These are phyloP conservation scores for Leptura quadrifasciata DNA, from an alignment of 2,888 invertebrate genomes.

Conservation along the genomic window DNA sequence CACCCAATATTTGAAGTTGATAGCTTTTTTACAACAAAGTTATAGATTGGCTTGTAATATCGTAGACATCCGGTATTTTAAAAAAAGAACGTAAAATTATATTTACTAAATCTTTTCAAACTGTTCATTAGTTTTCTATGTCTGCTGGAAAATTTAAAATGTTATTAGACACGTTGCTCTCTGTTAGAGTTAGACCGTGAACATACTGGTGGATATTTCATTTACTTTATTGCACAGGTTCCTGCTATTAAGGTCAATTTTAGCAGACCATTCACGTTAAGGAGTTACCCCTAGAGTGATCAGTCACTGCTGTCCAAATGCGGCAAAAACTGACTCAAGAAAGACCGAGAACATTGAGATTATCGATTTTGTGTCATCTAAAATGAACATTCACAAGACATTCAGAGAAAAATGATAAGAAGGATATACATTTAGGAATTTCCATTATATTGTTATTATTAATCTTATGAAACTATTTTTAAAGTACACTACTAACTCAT, in stretches of 20 bases:
- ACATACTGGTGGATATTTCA: conserved; percentile 10
- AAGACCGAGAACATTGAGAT: conserved; percentile 40
- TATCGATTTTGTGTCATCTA: conserved; percentile 39
- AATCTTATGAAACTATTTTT: conserved; percentile 5
- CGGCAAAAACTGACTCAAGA: conserved; percentile 38
- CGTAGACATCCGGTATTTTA: no score
- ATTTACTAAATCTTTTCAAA: no score
- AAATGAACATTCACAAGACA: conserved; percentile 30
- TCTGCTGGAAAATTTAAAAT: not conserved
- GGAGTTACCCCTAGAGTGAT: conserved; percentile 37
- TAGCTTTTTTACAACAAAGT: no score
- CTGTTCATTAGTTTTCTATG: no score
- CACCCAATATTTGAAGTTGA: no score
- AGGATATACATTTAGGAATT: conserved; percentile 22
- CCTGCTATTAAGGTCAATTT: conserved; percentile 23
- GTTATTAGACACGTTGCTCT: not conserved
- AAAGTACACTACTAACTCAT: not conserved
- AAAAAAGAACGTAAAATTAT: no score
- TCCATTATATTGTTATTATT: conserved; percentile 23
- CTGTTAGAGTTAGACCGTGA: not conserved
- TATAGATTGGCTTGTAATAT: no score
- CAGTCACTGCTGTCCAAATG: conserved; percentile 45
- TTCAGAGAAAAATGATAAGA: conserved; percentile 31
- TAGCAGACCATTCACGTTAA: conserved; percentile 16
- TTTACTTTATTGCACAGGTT: conserved; percentile 16